These are phyloP conservation scores for Emydoidea blandingii DNA, from an alignment of 2,797 vertebrate genomes.

Conservation along the genomic window DNA sequence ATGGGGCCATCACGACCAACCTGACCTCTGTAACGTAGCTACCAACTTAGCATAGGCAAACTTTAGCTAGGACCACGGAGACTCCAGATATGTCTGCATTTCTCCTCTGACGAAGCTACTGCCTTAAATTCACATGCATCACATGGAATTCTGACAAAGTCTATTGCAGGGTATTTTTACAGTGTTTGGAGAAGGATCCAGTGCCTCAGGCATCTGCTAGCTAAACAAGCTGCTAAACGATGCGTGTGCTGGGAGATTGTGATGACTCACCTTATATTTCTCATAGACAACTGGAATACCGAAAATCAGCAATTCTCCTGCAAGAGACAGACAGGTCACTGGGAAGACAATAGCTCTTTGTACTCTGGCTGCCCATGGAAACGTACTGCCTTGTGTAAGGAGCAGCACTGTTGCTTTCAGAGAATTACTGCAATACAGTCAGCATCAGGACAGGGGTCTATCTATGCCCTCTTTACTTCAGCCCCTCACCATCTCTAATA, in stretches of 20 bases:
- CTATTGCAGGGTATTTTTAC: neutral
- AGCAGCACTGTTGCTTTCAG: neutral
- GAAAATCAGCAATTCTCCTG: slow-evolving; percentile 91
- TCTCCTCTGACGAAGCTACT: neutral
- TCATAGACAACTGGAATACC: slow-evolving; percentile 90
- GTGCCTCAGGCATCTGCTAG: neutral
- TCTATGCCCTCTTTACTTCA: neutral
- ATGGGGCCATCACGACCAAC: neutral
- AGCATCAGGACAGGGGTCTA: neutral
- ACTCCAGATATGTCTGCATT: neutral
- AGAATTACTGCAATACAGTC: neutral
- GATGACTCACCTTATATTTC: slow-evolving; percentile 91
- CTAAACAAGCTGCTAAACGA: neutral
- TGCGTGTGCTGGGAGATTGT: neutral
- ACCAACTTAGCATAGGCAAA: neutral
- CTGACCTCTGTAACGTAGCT: neutral
- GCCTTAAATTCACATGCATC: neutral
- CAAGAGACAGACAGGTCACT: neutral
- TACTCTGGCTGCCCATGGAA: neutral
- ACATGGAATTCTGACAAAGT: neutral
- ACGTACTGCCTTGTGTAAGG: neutral
- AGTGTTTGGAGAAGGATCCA: neutral
- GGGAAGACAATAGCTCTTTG: neutral
- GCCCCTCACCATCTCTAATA: neutral
- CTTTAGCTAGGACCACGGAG: neutral